phyloP scores from a whole-genome alignment of 2,113 vertebrate genomes.

The Calyptommatus sinebrachiatus region DNA sequence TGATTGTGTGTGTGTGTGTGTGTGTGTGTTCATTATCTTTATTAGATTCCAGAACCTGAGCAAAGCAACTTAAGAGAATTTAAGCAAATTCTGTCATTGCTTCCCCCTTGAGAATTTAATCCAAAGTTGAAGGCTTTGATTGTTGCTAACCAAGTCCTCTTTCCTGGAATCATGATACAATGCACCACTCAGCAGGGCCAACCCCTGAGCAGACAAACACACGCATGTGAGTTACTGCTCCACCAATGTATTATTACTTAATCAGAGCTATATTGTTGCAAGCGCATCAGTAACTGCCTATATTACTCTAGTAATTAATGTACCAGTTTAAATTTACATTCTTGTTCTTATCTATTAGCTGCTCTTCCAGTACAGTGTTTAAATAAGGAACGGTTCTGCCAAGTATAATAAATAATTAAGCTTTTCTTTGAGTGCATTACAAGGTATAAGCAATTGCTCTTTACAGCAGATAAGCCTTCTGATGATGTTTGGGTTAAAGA shows the following conservation, averaged over 20 bases:
- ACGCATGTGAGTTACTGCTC: neutral
- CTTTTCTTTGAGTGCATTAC: slow-evolving; percentile 13
- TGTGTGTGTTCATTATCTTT: neutral
- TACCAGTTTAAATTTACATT: slow-evolving; percentile 39
- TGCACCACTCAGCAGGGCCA: neutral
- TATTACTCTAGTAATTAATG: slow-evolving; percentile 32
- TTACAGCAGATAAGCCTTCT: slow-evolving; percentile 5
- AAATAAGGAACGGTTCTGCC: slow-evolving; percentile 42
- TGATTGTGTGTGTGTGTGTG: no score
- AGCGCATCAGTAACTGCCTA: neutral
- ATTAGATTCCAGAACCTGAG: neutral
- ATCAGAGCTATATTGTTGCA: neutral
- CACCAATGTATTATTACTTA: neutral
- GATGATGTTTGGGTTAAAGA: neutral
- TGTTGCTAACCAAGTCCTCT: neutral
- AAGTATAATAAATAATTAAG: slow-evolving; percentile 32
- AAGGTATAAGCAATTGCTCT: slow-evolving; percentile 34
- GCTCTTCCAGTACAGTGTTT: slow-evolving; percentile 39
- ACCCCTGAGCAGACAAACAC: neutral
- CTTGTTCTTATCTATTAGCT: slow-evolving; percentile 27
- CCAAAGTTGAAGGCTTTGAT: neutral
- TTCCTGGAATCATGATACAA: neutral
- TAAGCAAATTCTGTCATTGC: neutral
- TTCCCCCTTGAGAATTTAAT: neutral
- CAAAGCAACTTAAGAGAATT: rapidly evolving